Evolutionary conservation across 2,113 vertebrate species (phyloP).

Genomic region (Heloderma charlesbogerti): DNA sequence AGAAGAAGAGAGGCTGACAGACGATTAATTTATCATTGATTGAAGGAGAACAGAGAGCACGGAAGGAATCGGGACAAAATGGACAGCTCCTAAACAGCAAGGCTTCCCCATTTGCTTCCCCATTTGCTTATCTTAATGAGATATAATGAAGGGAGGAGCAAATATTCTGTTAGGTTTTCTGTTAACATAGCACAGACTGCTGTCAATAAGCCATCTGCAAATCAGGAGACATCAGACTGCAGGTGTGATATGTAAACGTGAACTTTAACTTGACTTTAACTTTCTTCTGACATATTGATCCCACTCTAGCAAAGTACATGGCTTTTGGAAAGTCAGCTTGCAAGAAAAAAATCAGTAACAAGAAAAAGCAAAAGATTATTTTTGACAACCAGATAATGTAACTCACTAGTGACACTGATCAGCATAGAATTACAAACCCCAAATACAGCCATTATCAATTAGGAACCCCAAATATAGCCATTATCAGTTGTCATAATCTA

Average conservation of each 20-base stretch:
- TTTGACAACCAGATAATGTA: not conserved
- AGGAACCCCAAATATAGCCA: not conserved
- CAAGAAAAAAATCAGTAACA: not conserved
- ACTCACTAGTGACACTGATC: not conserved
- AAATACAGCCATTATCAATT: not conserved
- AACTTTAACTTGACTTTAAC: not conserved
- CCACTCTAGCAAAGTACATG: not conserved
- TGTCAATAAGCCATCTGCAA: constrained; percentile 43
- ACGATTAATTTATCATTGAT: not conserved
- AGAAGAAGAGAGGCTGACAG: not conserved
- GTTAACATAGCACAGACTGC: constrained; percentile 5
- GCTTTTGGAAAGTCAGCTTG: constrained; percentile 25
- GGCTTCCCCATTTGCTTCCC: constrained; percentile 26
- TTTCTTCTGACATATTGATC: constrained; percentile 11
- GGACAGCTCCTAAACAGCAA: constrained; percentile 5
- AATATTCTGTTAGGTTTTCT: constrained; percentile 2
- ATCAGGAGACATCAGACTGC: constrained; percentile 22
- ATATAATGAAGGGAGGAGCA: constrained; percentile 14
- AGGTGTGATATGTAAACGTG: not conserved
- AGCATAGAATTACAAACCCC: not conserved
- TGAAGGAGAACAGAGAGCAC: not conserved
- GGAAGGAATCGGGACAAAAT: not conserved
- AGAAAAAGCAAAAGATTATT: not conserved
- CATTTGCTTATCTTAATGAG: constrained; percentile 36
- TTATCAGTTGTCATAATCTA: no score